A percentile compares a stretch with the other conserved stretches of the same genome.
Conservation (phyloP, 2,888 invertebrate genomes). For the Tridacna gigas region DNA sequence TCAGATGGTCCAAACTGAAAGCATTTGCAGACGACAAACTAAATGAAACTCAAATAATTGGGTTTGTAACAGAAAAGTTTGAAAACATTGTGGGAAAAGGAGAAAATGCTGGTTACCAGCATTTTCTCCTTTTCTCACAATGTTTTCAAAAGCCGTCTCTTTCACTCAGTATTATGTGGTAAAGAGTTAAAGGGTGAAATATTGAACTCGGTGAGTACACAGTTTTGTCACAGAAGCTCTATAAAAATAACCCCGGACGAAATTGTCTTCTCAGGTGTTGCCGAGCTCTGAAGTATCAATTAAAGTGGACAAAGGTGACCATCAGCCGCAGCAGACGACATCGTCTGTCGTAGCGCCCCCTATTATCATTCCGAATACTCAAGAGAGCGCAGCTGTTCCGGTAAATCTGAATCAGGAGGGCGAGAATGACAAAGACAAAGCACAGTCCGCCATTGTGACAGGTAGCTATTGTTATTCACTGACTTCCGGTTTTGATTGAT, state of each 20-base stretch:
- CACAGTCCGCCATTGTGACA: constrained; percentile 39
- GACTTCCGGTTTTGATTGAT: not conserved
- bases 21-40: too few species aligned
- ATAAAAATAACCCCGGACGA: not conserved
- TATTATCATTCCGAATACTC: constrained; percentile 34
- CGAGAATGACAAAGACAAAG: constrained; percentile 31
- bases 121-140: too few species aligned
- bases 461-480: constrained; percentile 26
- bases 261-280: constrained; percentile 42
- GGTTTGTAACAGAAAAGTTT: too few species aligned
- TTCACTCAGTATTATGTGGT: too few species aligned
- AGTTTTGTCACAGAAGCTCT: too few species aligned
- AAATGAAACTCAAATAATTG: too few species aligned
- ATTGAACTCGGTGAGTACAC: too few species aligned
- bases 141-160: too few species aligned
- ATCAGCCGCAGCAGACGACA: constrained; percentile 27
- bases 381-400: constrained; percentile 39
- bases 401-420: constrained; percentile 1
- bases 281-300: constrained; percentile 42
- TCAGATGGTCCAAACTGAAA: too few species aligned
- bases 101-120: too few species aligned
- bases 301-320: constrained; percentile 48
- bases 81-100: too few species aligned
- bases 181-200: too few species aligned
- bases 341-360: constrained; percentile 41